Evolutionary conservation across 2,797 vertebrate genomes (phyloP).

Genomic region (Oryzias dopingdopingensis): DNA sequence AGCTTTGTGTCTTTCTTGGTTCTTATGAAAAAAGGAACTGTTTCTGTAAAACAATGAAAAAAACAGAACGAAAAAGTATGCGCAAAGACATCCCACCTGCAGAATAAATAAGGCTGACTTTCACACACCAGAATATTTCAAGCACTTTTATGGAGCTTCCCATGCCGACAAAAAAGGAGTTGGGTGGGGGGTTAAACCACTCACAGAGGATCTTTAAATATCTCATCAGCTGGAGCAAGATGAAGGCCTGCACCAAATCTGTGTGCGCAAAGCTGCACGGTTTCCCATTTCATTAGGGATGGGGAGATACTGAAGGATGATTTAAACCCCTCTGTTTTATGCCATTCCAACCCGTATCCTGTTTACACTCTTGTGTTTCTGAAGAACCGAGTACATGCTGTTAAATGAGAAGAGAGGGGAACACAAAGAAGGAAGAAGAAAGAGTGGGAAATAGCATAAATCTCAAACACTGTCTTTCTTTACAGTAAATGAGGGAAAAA

Average conservation of each 20-base stretch:
- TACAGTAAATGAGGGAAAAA: neutral
- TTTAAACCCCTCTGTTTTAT: constrained; percentile 67
- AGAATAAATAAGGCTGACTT: constrained; percentile 28
- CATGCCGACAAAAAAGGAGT: constrained; percentile 27
- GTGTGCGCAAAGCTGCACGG: constrained; percentile 12
- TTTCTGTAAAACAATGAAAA: constrained; percentile 43
- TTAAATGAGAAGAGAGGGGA: constrained; percentile 43
- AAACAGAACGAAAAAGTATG: constrained; percentile 52
- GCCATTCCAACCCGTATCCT: constrained; percentile 57
- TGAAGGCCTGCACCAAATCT: constrained; percentile 51
- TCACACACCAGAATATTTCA: constrained; percentile 46
- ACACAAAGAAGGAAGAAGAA: constrained; percentile 2
- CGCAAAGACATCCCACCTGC: constrained; percentile 19
- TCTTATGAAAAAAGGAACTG: too few species aligned
- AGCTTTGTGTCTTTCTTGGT: constrained; percentile 22
- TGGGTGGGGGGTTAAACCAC: constrained; percentile 7
- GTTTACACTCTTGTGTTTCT: constrained; percentile 51
- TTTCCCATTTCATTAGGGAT: constrained; percentile 55
- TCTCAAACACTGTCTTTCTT: constrained; percentile 2
- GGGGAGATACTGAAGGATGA: constrained; percentile 57
- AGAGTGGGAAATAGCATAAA: neutral
- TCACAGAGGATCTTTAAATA: constrained; percentile 63
- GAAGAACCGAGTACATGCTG: constrained; percentile 37
- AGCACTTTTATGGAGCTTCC: constrained; percentile 38
- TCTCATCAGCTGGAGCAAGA: constrained; percentile 53